These are phyloP conservation scores for Megaceryle alcyon DNA, from an alignment of 2,797 vertebrate species.

Conservation along the genomic window DNA sequence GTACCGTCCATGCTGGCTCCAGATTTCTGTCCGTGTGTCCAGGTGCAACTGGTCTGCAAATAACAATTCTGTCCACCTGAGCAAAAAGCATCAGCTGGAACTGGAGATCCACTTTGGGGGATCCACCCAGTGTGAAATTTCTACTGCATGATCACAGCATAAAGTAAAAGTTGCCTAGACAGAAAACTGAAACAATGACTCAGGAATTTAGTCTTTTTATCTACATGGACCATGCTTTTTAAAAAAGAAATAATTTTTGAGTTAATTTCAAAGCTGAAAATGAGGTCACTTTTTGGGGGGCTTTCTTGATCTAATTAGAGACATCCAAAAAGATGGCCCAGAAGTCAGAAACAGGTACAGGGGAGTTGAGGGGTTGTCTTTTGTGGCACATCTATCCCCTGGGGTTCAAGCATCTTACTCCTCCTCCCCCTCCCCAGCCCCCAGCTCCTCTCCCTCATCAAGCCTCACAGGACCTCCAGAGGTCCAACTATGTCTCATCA, in stretches of 20 bases:
- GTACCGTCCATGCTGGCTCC: neutral
- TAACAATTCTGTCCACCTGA: neutral
- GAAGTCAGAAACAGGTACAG: neutral
- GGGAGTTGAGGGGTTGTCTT: neutral
- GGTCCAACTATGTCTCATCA: slow-evolving; percentile 2
- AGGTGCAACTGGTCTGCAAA: neutral
- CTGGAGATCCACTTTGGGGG: neutral
- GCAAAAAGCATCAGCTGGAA: neutral
- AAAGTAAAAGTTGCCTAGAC: neutral
- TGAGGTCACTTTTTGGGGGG: neutral
- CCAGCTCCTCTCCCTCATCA: neutral
- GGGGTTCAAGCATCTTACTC: neutral
- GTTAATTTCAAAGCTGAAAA: slow-evolving; percentile 11
- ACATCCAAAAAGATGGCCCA: neutral
- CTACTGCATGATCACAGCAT: neutral
- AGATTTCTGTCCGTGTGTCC: neutral
- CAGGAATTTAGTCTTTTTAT: neutral
- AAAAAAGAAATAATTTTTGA: neutral
- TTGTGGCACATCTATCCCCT: neutral
- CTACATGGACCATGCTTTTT: neutral
- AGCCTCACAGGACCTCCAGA: neutral
- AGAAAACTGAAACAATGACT: neutral
- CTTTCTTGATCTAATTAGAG: neutral
- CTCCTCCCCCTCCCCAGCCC: no score
- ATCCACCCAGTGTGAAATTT: neutral